Percentiles rank a stretch among this genome's conserved stretches.
phyloP scores from a whole-genome alignment of 2,888 invertebrate genomes.

The Phaonia tiefii region DNA sequence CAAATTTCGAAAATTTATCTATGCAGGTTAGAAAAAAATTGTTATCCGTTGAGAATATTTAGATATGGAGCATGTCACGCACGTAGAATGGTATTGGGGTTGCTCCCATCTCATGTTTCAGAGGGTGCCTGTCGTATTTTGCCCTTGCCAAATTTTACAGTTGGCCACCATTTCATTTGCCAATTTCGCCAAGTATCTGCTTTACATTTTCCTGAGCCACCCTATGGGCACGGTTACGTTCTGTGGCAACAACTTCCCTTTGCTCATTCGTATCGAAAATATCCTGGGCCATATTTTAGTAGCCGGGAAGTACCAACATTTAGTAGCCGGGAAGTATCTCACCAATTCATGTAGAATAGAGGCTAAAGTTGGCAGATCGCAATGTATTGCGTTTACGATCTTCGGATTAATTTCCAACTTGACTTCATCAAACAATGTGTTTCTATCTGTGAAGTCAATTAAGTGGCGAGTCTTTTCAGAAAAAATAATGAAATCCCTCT shows the following conservation, averaged over 20 bases:
- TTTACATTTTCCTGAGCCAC: background rate
- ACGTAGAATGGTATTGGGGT: slow-evolving; percentile 31
- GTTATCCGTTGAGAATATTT: slow-evolving; percentile 42
- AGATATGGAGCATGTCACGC: slow-evolving; percentile 38
- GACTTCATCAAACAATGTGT: background rate
- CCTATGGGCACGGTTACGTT: background rate
- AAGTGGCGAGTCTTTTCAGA: no score
- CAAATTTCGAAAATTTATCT: slow-evolving; percentile 60
- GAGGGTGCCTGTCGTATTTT: slow-evolving; percentile 12
- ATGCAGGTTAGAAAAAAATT: slow-evolving; percentile 40
- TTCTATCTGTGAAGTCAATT: slow-evolving; percentile 47
- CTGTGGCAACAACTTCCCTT: slow-evolving; percentile 2
- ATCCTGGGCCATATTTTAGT: slow-evolving; percentile 42
- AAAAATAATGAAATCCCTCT: slow-evolving; percentile 27
- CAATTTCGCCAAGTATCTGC: background rate
- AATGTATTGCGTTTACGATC: slow-evolving; percentile 36
- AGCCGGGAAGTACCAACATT: slow-evolving; percentile 54
- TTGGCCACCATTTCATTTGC: slow-evolving; percentile 17
- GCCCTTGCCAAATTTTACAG: slow-evolving; percentile 9
- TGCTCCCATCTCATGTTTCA: background rate
- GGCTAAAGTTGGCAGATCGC: slow-evolving; percentile 28
- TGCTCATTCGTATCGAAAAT: slow-evolving; percentile 15
- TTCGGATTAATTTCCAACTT: background rate
- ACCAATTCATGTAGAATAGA: background rate
- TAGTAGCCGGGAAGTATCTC: slow-evolving; percentile 20